Evolutionary conservation across 2,888 invertebrate genomes (phyloP).

Genomic region (Drosophila neotestacea): DNA sequence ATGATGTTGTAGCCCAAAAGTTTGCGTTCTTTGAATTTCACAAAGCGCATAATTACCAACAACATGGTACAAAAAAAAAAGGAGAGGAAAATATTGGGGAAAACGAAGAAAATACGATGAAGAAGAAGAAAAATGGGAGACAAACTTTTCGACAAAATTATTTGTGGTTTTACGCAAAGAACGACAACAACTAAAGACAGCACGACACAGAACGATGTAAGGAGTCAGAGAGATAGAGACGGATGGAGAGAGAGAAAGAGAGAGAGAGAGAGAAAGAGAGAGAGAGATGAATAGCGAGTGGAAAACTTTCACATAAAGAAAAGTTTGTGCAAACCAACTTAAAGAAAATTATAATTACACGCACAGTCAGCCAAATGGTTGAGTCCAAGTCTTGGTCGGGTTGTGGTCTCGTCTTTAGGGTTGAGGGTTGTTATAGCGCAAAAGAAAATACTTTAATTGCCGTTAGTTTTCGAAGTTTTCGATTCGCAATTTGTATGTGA

Average conservation of each 20-base stretch:
- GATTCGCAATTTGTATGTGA: conserved; percentile 70
- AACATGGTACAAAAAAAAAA: conserved; percentile 57
- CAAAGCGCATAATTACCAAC: conserved; percentile 79
- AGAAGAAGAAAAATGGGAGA: conserved; percentile 47
- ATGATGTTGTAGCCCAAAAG: conserved; percentile 68
- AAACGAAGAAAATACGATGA: conserved; percentile 13
- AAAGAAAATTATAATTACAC: conserved; percentile 80
- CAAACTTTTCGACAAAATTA: conserved; percentile 76
- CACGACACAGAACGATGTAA: conserved; percentile 9
- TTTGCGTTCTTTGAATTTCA: conserved; percentile 70
- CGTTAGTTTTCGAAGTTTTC: conserved; percentile 75
- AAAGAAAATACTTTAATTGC: conserved; percentile 77
- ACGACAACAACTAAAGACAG: conserved; percentile 59
- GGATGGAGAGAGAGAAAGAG: not conserved
- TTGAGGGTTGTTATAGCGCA: conserved; percentile 29
- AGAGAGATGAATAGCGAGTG: conserved; percentile 53
- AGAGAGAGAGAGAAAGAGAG: not conserved
- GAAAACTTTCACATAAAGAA: conserved; percentile 76
- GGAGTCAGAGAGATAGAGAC: not conserved
- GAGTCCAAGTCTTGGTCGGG: conserved; percentile 40
- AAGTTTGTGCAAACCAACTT: conserved; percentile 77
- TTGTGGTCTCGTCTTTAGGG: conserved; percentile 6
- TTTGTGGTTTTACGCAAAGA: conserved; percentile 58
- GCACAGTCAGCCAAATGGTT: conserved; percentile 76
- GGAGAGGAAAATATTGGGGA: conserved; percentile 16